Evolutionary conservation across 2,113 vertebrate genomes (phyloP).

Genomic region (Spea bombifrons): DNA sequence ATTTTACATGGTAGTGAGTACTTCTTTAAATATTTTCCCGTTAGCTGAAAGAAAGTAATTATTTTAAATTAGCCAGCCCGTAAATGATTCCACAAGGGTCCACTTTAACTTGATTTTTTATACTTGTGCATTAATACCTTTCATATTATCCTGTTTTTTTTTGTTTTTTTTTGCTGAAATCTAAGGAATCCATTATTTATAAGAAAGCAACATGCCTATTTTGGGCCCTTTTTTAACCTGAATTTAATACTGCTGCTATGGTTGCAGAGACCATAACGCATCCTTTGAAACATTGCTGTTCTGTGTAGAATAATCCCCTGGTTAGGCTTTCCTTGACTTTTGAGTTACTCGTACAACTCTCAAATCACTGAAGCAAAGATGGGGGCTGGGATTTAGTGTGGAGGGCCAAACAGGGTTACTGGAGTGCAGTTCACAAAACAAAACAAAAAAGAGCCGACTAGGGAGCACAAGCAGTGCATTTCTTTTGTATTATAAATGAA

Average conservation of each 20-base stretch:
- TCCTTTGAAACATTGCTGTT: slow-evolving; percentile 32
- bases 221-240: background rate
- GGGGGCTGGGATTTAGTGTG: slow-evolving; percentile 3
- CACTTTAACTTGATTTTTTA: background rate
- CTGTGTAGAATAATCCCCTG: slow-evolving; percentile 24
- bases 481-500: slow-evolving; percentile 23
- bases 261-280: slow-evolving; percentile 14
- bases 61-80: no score
- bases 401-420: slow-evolving; percentile 23
- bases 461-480: background rate
- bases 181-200: background rate
- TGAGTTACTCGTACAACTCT: slow-evolving; percentile 34
- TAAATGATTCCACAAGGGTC: background rate
- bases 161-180: background rate
- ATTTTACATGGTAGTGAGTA: no score
- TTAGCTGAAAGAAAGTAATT: no score
- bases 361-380: slow-evolving; percentile 21
- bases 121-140: background rate
- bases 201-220: background rate
- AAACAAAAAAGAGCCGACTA: background rate
- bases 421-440: slow-evolving; percentile 12
- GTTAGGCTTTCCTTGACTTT: slow-evolving; percentile 33
- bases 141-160: background rate
- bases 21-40: no score
- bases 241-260: slow-evolving; percentile 20